These are phyloP conservation scores for Neoaliturus tenellus DNA, from an alignment of 2,888 invertebrate genomes.

Conservation along the genomic window DNA sequence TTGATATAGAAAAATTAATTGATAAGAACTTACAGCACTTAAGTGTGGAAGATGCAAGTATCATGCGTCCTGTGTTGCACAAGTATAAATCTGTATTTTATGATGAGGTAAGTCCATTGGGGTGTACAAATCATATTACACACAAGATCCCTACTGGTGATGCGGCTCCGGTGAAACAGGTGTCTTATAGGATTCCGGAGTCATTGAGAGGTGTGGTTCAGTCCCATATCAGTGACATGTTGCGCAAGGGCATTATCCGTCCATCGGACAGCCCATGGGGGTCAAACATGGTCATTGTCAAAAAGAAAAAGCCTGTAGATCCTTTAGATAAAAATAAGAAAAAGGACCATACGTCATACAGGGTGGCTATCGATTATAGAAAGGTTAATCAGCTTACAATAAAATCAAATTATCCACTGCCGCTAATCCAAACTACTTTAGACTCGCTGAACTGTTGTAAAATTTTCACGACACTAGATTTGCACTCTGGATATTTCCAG, in stretches of 20 bases:
- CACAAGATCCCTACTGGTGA: neutral
- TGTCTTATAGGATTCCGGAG: neutral
- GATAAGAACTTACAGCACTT: too few relatives aligned
- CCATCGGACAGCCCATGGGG: neutral
- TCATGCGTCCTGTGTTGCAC: too few relatives aligned
- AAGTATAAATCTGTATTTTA: neutral
- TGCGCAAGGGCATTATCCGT: neutral
- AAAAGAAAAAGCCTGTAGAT: neutral
- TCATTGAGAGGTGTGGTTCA: neutral
- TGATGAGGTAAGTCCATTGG: neutral
- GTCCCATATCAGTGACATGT: neutral
- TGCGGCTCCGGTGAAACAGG: neutral
- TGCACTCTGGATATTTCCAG: neutral
- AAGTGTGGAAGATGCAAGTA: too few relatives aligned
- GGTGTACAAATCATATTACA: neutral
- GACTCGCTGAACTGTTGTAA: neutral
- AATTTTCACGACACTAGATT: neutral
- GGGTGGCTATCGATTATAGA: neutral
- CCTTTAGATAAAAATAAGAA: neutral
- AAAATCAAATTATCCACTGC: neutral
- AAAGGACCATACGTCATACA: neutral
- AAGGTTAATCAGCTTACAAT: neutral
- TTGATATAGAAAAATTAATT: too few relatives aligned
- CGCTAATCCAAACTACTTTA: neutral
- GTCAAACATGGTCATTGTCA: neutral